These are phyloP conservation scores for Euplexia lucipara DNA, from an alignment of 2,888 invertebrate species.

Conservation along the genomic window DNA sequence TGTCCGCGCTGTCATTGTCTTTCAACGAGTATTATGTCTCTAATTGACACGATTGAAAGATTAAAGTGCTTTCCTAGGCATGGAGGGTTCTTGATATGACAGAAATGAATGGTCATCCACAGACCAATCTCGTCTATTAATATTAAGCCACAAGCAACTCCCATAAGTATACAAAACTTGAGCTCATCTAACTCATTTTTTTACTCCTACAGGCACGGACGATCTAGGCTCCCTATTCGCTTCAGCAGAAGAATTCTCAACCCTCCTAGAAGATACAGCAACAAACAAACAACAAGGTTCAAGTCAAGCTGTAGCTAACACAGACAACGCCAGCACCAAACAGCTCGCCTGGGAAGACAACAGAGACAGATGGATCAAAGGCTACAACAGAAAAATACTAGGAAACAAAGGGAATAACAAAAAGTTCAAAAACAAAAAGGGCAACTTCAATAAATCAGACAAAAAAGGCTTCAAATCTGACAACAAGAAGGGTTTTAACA, in stretches of 20 bases:
- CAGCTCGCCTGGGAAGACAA: conserved; percentile 96
- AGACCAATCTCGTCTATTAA: too few species aligned
- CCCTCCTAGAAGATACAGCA: conserved; percentile 96
- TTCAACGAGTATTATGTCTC: too few species aligned
- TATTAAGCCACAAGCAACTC: too few species aligned
- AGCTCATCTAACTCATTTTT: conserved; percentile 68
- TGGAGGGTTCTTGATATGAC: too few species aligned
- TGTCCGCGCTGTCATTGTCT: too few species aligned
- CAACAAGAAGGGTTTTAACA: conserved; percentile 73
- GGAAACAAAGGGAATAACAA: conserved; percentile 74
- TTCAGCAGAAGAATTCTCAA: conserved; percentile 97
- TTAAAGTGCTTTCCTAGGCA: too few species aligned
- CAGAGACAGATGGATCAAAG: conserved; percentile 92
- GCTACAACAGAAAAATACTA: conserved; percentile 87
- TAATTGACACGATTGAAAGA: too few species aligned
- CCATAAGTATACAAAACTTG: too few species aligned
- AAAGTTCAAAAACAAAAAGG: conserved; percentile 52
- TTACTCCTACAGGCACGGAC: conserved; percentile 77
- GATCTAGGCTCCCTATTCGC: conserved; percentile 94
- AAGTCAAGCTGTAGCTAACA: conserved; percentile 93
- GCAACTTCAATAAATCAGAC: conserved; percentile 59
- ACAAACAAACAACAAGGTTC: conserved; percentile 92
- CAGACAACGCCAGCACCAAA: conserved; percentile 94
- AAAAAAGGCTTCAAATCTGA: conserved; percentile 66
- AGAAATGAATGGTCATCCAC: too few species aligned